Percentiles rank a stretch among this genome's conserved stretches.
Evolutionary conservation across 1,140 invertebrate species (phyloP).

Genomic region (Ruditapes philippinarum): DNA sequence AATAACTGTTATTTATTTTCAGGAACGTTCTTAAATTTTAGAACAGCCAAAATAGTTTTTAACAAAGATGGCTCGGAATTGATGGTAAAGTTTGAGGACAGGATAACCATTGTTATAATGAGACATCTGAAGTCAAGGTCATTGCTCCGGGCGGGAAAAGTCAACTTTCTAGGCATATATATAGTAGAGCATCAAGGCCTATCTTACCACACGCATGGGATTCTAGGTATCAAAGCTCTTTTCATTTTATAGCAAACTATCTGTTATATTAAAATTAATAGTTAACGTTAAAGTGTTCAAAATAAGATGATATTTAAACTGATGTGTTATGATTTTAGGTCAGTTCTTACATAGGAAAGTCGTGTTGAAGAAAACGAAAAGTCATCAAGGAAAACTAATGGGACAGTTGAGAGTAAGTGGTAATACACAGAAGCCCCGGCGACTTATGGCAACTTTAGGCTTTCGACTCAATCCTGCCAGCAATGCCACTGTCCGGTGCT

Average conservation of each 20-base stretch:
- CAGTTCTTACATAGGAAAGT: conserved; percentile 55
- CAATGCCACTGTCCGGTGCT: conserved; percentile 49
- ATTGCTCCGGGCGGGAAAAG: conserved; percentile 38
- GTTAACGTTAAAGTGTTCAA: too few species aligned
- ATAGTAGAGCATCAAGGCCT: conserved; percentile 57
- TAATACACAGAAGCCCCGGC: conserved; percentile 41
- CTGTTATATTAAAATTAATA: too few species aligned
- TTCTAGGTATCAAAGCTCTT: conserved; percentile 47
- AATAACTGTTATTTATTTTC: background rate
- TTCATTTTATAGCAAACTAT: too few species aligned
- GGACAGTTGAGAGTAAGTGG: conserved; percentile 50
- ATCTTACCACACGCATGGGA: conserved; percentile 59
- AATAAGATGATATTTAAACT: too few species aligned
- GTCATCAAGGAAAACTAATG: conserved; percentile 51
- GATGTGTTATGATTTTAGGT: conserved; percentile 10
- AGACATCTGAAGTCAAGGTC: conserved; percentile 30
- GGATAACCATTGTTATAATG: conserved; percentile 49
- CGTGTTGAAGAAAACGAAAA: conserved; percentile 55
- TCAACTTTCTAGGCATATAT: conserved; percentile 62
- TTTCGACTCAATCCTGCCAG: conserved; percentile 53
- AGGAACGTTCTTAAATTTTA: conserved; percentile 13
- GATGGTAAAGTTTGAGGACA: conserved; percentile 50
- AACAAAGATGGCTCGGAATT: conserved; percentile 37
- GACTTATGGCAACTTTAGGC: conserved; percentile 59
- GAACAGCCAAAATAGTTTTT: conserved; percentile 50